Evolutionary conservation across 2,797 vertebrate genomes (phyloP).

Genomic region (Phrynocephalus vlangalii): DNA sequence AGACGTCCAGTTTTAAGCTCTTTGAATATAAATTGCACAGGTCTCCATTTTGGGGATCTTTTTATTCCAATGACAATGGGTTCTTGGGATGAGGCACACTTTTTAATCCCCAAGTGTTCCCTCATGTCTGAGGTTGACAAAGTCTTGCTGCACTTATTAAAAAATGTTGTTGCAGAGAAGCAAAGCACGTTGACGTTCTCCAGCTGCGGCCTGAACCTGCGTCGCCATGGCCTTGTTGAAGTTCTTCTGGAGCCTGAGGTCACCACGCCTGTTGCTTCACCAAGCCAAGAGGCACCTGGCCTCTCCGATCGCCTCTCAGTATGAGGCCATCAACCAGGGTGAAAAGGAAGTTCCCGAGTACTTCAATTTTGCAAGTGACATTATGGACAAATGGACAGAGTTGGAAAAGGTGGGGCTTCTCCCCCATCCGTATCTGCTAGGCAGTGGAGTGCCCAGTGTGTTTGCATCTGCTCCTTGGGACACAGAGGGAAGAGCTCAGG

Average conservation of each 20-base stretch:
- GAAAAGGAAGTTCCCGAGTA: constrained; percentile 74
- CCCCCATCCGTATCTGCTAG: not conserved
- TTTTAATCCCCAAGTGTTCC: too few species aligned
- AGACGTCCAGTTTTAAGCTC: not conserved
- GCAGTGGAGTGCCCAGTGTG: not conserved
- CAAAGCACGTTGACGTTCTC: not conserved
- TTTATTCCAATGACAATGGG: too few species aligned
- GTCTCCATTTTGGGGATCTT: too few species aligned
- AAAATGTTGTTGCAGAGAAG: constrained; percentile 50
- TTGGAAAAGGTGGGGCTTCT: constrained; percentile 79
- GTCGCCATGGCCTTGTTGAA: constrained; percentile 53
- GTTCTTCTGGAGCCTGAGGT: constrained; percentile 8
- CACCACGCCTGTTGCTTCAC: constrained; percentile 11
- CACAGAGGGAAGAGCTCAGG: not conserved
- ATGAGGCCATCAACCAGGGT: constrained; percentile 72
- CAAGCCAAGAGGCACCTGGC: constrained; percentile 30
- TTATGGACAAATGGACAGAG: constrained; percentile 80
- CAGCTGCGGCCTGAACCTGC: not conserved
- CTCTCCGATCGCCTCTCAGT: constrained; percentile 67
- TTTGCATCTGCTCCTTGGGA: not conserved
- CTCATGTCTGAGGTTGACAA: not conserved
- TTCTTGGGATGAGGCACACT: too few species aligned
- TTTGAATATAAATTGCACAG: not conserved
- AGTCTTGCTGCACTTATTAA: too few species aligned
- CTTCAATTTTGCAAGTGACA: constrained; percentile 85